Evolutionary conservation across 2,797 vertebrate genomes (phyloP).

Genomic region (Menidia menidia): DNA sequence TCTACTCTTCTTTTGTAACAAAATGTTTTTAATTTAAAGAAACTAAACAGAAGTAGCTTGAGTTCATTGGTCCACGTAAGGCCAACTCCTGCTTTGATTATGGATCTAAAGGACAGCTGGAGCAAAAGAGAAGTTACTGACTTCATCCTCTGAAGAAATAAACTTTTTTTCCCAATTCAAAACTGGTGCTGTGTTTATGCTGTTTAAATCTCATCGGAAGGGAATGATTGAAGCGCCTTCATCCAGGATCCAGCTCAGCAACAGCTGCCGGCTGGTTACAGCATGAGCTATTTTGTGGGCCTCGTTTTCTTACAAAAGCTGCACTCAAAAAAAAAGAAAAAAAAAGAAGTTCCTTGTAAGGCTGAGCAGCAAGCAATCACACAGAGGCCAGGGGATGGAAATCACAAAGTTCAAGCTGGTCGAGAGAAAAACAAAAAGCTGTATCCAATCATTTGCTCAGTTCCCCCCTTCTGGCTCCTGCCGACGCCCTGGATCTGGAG

Average conservation of each 20-base stretch:
- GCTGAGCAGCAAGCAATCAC: slow-evolving; percentile 41
- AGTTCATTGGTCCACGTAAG: background rate
- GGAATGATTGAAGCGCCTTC: slow-evolving; percentile 11
- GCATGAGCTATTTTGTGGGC: slow-evolving; percentile 16
- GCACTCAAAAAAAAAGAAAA: background rate
- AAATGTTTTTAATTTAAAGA: background rate
- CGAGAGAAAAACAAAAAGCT: slow-evolving; percentile 25
- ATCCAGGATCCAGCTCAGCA: slow-evolving; percentile 20
- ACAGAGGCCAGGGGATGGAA: slow-evolving; percentile 43
- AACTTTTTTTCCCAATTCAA: background rate
- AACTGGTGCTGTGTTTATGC: background rate
- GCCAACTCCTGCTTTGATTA: slow-evolving; percentile 1
- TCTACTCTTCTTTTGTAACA: background rate
- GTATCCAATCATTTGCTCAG: slow-evolving; percentile 49
- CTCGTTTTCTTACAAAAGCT: slow-evolving; percentile 36
- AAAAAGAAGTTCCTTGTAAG: background rate
- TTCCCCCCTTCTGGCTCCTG: slow-evolving; percentile 63
- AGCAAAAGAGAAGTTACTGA: background rate
- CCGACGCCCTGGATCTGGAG: slow-evolving; percentile 16
- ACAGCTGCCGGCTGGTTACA: slow-evolving; percentile 36
- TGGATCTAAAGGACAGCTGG: background rate
- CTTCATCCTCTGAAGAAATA: no score
- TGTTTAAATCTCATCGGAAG: background rate
- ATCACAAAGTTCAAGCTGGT: slow-evolving; percentile 39
- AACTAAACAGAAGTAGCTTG: background rate